Evolutionary conservation across 2,797 vertebrate species (phyloP), one percentile per base, ranked within the genome.

Genomic region (Tragopan temminckii): DNA sequence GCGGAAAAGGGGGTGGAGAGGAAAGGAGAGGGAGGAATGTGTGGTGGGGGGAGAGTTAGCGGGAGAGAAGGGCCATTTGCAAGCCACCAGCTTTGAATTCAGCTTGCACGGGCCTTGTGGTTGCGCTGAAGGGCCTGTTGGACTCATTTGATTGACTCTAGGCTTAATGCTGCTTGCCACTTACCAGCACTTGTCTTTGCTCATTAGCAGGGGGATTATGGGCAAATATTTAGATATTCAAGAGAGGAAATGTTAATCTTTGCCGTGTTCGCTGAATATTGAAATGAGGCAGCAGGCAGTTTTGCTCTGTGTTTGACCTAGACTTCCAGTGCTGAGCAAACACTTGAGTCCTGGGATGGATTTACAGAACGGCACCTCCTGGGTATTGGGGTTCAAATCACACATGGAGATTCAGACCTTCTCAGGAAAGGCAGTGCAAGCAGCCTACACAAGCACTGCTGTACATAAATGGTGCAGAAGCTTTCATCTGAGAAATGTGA

Each of bases 151-250:
- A 99, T 98, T 99, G 99, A 99, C 99, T 99, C 97, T 97, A 93
- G 98, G 98, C 98, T 98, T 99, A 99, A 99, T 99, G 98, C 98
- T 98, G 97, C 98, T 97, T 98, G 98, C 98, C 98, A 99, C 98
- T 98, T 99, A 98, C 98, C 98, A 99, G 98, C 98, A 98, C 98
- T 99, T 99, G 99, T 99, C 98, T 98, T 97, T 99, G 98, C 98
- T 98, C 97, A 99, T 99, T 99, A 99, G 98, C 98, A 98, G 97
- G 98, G 98, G 82, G 94, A 96, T 89, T 94, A 95, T 97, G 96
- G 97, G 97, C 95, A 94, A 96, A 97, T 97, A 97, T 96, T 97
- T 97, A 97, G 96, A 96, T 96, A 96, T 97, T 96, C 97, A 96
- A 63, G 90, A 86, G 94, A 97, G 92, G 98, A 98, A 98, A 98